Percentiles rank a stretch among this genome's conserved stretches.
These are phyloP conservation scores for Drosophila buzzatii DNA, from an alignment of 2,888 invertebrate species.

Conservation along the genomic window DNA sequence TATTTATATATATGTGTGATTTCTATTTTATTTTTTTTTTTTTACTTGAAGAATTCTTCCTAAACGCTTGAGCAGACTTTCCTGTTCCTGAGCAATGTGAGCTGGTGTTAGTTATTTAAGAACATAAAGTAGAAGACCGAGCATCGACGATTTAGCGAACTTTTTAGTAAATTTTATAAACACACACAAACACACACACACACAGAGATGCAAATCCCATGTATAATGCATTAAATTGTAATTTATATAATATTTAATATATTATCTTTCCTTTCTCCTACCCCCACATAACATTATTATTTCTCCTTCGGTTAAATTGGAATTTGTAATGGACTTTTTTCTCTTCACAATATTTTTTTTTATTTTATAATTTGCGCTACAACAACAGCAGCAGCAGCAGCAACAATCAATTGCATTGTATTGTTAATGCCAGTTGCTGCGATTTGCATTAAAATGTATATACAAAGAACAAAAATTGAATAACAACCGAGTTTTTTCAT, in stretches of 20 bases:
- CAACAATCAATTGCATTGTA: slow-evolving; percentile 35
- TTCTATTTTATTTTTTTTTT: not conserved
- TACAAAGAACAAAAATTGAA: slow-evolving; percentile 40
- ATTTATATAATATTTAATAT: slow-evolving; percentile 53
- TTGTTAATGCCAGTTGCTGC: slow-evolving; percentile 42
- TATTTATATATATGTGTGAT: not conserved
- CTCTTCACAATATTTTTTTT: not conserved
- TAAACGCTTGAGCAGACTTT: slow-evolving; percentile 2
- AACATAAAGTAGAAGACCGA: slow-evolving; percentile 19
- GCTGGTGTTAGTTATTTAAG: slow-evolving; percentile 57
- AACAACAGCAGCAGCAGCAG: slow-evolving; percentile 31
- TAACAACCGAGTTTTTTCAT: slow-evolving; percentile 20
- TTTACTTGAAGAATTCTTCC: not conserved
- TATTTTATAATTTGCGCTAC: slow-evolving; percentile 15
- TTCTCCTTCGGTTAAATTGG: slow-evolving; percentile 53
- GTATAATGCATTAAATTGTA: slow-evolving; percentile 43
- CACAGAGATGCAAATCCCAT: slow-evolving; percentile 7
- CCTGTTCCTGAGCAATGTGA: slow-evolving; percentile 10
- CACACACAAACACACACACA: slow-evolving; percentile 9
- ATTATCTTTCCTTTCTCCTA: slow-evolving; percentile 2
- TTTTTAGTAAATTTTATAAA: slow-evolving; percentile 45
- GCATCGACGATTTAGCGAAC: slow-evolving; percentile 33
- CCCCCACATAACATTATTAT: slow-evolving; percentile 17
- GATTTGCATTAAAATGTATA: slow-evolving; percentile 67
- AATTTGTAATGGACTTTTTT: slow-evolving; percentile 51